Conservation (phyloP, 2,888 invertebrate genomes). For the Cantharis rufa region DNA sequence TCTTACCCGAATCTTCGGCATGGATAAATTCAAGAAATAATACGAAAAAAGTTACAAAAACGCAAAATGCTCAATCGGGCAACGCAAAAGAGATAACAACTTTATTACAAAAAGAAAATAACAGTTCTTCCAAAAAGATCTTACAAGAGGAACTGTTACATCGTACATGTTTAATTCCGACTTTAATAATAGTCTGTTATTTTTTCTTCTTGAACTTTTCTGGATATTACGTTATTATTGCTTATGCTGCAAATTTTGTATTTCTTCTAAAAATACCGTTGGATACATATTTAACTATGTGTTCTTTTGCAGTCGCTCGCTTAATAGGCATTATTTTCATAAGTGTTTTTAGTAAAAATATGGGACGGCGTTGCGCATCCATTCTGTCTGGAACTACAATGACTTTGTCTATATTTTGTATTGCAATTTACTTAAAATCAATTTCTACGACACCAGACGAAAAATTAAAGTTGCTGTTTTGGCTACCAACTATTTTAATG, state of each 20-base stretch:
- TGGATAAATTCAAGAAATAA: neutral
- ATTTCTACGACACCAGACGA: conserved; percentile 40
- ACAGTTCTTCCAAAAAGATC: neutral
- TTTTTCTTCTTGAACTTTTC: neutral
- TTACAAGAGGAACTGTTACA: neutral
- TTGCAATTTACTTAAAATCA: conserved; percentile 55
- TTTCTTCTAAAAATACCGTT: neutral
- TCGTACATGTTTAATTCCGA: neutral
- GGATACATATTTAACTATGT: neutral
- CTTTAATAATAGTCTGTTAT: neutral
- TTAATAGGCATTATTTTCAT: neutral
- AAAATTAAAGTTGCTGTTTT: conserved; percentile 35
- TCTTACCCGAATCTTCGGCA: neutral
- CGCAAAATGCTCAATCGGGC: neutral
- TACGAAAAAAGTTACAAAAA: neutral
- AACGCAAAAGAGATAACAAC: neutral
- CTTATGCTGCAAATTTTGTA: neutral
- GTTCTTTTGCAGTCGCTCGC: neutral
- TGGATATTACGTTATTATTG: neutral
- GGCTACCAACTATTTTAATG: conserved; percentile 55
- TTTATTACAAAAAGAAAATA: neutral
- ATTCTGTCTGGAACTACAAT: conserved; percentile 63
- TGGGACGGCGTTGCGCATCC: conserved; percentile 63
- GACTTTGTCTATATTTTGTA: conserved; percentile 57
- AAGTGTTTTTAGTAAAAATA: conserved; percentile 50